These are phyloP conservation scores for Tenrec ecaudatus DNA, from an alignment of 2,113 vertebrate genomes.

Conservation along the genomic window DNA sequence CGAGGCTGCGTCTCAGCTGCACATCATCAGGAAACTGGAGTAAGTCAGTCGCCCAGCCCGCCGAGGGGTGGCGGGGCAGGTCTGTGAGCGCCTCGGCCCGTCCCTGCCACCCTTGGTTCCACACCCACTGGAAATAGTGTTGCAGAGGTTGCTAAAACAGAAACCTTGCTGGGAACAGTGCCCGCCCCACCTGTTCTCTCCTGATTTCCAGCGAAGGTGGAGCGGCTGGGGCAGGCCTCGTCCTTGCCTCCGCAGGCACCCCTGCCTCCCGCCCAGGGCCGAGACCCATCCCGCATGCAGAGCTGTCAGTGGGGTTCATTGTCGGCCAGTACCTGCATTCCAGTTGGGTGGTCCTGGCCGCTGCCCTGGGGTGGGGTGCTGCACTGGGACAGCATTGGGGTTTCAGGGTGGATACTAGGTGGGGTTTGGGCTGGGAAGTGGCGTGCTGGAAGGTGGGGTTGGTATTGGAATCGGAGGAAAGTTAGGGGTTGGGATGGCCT, in stretches of 20 bases:
- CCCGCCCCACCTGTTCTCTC: accelerated
- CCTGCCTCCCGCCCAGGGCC: no score
- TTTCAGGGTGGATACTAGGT: not conserved
- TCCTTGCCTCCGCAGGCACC: not conserved
- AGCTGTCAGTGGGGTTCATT: accelerated
- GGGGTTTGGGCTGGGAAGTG: not conserved
- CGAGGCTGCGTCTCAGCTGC: slow-evolving; percentile 72
- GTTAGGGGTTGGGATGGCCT: not conserved
- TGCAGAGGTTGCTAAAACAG: not conserved
- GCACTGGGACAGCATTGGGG: no score
- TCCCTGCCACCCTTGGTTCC: not conserved
- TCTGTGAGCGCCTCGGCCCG: not conserved
- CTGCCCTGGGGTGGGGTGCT: not conserved
- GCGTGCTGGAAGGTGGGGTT: not conserved
- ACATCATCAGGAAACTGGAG: slow-evolving; percentile 82
- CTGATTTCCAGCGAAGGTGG: not conserved
- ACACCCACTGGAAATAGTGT: not conserved
- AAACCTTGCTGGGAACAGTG: not conserved
- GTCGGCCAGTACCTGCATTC: no score
- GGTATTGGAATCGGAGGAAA: not conserved
- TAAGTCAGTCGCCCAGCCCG: slow-evolving; percentile 82
- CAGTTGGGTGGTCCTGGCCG: not conserved
- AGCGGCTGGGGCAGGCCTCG: accelerated
- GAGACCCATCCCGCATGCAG: accelerated
- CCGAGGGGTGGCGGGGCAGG: not conserved